Evolutionary conservation across 2,888 invertebrate species (phyloP), one percentile per base, ranked within the genome.

Genomic region (Bedellia somnulentella): DNA sequence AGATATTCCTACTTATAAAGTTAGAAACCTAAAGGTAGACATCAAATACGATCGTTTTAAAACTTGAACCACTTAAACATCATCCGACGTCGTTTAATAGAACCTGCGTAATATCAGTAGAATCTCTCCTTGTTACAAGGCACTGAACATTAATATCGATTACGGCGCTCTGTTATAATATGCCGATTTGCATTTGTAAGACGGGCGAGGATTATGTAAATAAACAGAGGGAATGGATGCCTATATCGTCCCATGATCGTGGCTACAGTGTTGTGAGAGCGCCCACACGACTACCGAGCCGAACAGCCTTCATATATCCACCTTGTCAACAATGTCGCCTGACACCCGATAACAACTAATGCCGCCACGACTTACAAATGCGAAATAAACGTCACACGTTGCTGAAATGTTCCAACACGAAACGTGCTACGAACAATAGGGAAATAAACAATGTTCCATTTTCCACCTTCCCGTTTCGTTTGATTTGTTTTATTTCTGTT

Each of bases 401-500:
- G 37, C 42, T 39, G 37, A 43, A 44, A 42, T 43, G 35, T 42
- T 44, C 11, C 43, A 47, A 49, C 30, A 57, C 54, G 53, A 57
- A 57, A 45, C 57, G 50, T 47, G 45, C 48, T 50, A 44, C 36
- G 47, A 55, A 70, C 68, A 70, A 67, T 67, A 60, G 63, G 52
- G 51, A 58, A 57, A 67, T 68, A 68, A 67, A 70, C 52, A 43
- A 57, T 49, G 51, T 57, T 50, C 48, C 36, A 52, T 54, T 56
- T 57, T 44, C 49, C 55, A 57, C 57, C 52, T 57, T 49, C 47
- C 54, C 54, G n/a, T n/a, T n/a, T n/a, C n/a, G n/a, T n/a, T n/a
- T n/a, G n/a, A n/a, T n/a, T n/a, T n/a, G n/a, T n/a, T n/a, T n/a
- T n/a, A n/a, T n/a, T n/a, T n/a, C n/a, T n/a, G n/a, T n/a, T n/a